Base-by-base conservation (phyloP, 2,888 invertebrate genomes). In the Leucophora obtusa region DNA sequence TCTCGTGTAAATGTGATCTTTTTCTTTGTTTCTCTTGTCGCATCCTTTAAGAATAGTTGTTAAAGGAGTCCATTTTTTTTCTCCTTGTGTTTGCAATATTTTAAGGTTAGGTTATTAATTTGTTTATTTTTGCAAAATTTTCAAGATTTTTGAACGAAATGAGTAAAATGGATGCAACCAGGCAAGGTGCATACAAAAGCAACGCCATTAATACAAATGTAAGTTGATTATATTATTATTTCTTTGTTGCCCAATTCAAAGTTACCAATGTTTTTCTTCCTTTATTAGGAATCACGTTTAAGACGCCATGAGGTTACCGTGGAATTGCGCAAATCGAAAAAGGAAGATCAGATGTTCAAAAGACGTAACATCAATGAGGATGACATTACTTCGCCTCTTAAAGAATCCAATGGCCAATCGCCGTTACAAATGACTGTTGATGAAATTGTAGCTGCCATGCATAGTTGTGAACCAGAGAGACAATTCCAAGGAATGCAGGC, bases 321-420 rank as follows among this genome's bases (percentile, higher is more conserved):
- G 2, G 96, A 98, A 84, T 92, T 99, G 38, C 93, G 99, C 15
- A 98, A 98, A 91, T 95, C 96, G 17, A 95, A 96, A 73, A 96
- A 98, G 84, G 98, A 98, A 89, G 98, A 98, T 85, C 97, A 98
- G 88, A 91, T 99, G 50, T 93, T 96, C 70, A 99, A 99, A 90
- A 92, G 97, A 18, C 92, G 98, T 72, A 98, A 98, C 84, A 93
- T 98, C 84, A 92, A 92, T 56, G 93, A 92, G 0, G 91, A 92
- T 11, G 88, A 87, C 14, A 82, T 86, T 9, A 90, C 90, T 28
- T 92, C 92, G 1, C 92, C 92, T 0, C 86, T 92, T 66, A 92
- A 91, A 83, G 92, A 92, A 79, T 89, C 89, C 56, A 92, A 91
- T 84, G 87, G 89, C 0, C 89, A 85, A 56, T 89, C 90, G 69